Percentiles rank a stretch among this genome's conserved stretches.
phyloP scores from a whole-genome alignment of 2,797 vertebrate genomes.

The Sardinella longiceps region DNA sequence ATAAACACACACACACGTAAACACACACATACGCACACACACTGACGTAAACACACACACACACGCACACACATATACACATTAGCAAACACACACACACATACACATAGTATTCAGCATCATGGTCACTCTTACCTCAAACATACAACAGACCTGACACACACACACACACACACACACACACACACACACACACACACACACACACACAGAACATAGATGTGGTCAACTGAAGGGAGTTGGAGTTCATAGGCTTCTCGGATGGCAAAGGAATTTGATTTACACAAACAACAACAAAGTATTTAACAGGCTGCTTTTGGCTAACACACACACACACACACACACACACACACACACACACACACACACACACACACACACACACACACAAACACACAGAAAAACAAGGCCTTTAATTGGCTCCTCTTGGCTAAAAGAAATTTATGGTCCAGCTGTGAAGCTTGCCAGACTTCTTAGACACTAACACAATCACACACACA shows the following conservation, averaged over 20 bases:
- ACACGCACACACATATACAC: background rate
- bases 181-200: constrained; percentile 8
- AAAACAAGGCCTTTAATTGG: constrained; percentile 64
- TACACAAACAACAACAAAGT: constrained; percentile 61
- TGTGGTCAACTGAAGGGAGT: constrained; percentile 72
- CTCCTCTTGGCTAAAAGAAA: constrained; percentile 46
- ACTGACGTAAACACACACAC: background rate
- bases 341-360: no score
- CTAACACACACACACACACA: no score
- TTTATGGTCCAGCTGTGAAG: constrained; percentile 58
- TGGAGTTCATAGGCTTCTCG: no score
- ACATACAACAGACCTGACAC: background rate
- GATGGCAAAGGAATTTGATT: constrained; percentile 64
- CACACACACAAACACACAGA: no score
- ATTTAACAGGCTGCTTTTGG: no score
- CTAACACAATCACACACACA: background rate
- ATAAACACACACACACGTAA: no score
- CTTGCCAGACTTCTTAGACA: no score
- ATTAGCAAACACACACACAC: no score
- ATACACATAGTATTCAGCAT: background rate
- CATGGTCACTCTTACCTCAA: background rate
- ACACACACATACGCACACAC: background rate
- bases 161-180: constrained; percentile 40
- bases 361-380: no score
- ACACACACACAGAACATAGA: constrained; percentile 72